Evolutionary conservation across 2,113 vertebrate genomes (phyloP), one percentile per base, ranked within the genome.

Genomic region (Mesoclemmys tuberculata): DNA sequence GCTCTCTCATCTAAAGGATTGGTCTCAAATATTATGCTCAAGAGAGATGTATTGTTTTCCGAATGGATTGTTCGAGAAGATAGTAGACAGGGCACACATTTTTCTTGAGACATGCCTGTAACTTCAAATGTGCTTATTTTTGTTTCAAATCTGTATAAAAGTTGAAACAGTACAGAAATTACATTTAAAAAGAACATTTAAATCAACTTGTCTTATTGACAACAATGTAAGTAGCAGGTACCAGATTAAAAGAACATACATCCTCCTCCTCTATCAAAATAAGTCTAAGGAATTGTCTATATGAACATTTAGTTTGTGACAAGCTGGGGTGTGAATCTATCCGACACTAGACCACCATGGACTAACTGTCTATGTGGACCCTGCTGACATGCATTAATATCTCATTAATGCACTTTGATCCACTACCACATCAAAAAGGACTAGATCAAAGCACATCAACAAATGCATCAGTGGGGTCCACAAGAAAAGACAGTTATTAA

Each of bases 1-100:
- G 98, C 99, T 19, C 94, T 98, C 80, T 98, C 98, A 96, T 99
- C 99, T 96, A 99, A 94, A 9, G 99, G 99, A 96, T 99, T 99
- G 84, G 98, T 99, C 95, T 99, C 99, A 97, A 99, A 99, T 97
- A 98, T 98, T 93, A 99, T 97, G 88, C 96, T 98, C 75, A 99
- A 97, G 44, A 99, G 98, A 19, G 98, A 98, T 41, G 95, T 98
- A 68, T 97, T 97, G 68, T 98, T 80, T 82, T 97, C 98, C 0
- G 97, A 98, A 71, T 98, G 98, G n/a, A 97, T 97, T 0, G 98
- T 98, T 44, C 98, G 98, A 64, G 99, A 99, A 84, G 99, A 99
- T 16, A 99, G 96, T 19, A 99, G 98, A 55, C 97, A 98, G 1
- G 99, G 99, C 44, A 98, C 98, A 55, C 93, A 88, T 3, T 97